Evolutionary conservation across 1,140 invertebrate genomes (phyloP).

Genomic region (Euura lappo): DNA sequence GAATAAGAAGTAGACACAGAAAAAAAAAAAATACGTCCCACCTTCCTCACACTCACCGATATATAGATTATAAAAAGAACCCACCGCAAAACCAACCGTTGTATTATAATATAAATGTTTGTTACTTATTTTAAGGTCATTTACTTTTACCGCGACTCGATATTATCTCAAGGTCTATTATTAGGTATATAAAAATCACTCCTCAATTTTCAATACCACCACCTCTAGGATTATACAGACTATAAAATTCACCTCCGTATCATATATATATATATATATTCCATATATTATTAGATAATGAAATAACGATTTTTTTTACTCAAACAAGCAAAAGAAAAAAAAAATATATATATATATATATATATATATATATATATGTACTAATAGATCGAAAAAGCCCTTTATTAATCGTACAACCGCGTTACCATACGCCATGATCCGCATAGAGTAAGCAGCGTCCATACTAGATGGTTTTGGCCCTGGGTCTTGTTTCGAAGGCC

Average conservation of each 20-base stretch:
- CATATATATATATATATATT: neutral
- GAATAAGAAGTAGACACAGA: conserved; percentile 7
- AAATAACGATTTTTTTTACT: neutral
- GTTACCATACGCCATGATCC: too few species aligned
- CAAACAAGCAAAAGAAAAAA: too few species aligned
- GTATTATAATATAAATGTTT: neutral
- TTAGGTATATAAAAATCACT: neutral
- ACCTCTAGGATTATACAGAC: neutral
- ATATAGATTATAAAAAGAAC: too few species aligned
- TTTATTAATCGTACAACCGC: too few species aligned
- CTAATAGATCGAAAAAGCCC: too few species aligned
- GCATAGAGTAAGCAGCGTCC: conserved; percentile 24
- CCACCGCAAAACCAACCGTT: neutral
- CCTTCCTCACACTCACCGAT: too few species aligned
- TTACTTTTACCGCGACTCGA: conserved; percentile 52
- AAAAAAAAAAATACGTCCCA: neutral
- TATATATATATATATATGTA: too few species aligned
- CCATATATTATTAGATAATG: neutral
- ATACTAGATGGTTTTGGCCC: conserved; percentile 48
- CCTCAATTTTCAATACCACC: neutral
- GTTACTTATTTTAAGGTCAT: conserved; percentile 47
- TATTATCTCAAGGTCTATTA: conserved; percentile 8
- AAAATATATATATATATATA: too few species aligned
- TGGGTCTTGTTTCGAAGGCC: conserved; percentile 51
- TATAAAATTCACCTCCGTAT: neutral